phyloP scores from a whole-genome alignment of 2,888 invertebrate genomes.

The Aromia moschata region DNA sequence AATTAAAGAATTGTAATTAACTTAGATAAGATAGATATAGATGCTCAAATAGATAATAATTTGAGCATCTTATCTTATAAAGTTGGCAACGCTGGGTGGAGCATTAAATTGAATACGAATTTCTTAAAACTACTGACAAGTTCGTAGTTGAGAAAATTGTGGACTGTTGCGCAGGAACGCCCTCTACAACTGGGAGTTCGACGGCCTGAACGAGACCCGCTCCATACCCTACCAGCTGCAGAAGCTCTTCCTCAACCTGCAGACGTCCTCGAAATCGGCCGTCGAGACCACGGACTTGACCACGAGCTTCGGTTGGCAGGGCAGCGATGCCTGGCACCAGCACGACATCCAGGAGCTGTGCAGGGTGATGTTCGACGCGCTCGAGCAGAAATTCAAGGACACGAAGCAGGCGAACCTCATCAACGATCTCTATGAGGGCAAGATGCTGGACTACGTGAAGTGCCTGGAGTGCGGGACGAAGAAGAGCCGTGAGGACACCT shows the following conservation, averaged over 20 bases:
- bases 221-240: conserved; percentile 89
- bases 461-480: conserved; percentile 86
- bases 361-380: conserved; percentile 88
- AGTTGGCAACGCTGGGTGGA: too few species aligned
- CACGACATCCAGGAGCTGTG: conserved; percentile 92
- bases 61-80: too few species aligned
- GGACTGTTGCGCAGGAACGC: too few species aligned
- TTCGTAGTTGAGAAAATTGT: too few species aligned
- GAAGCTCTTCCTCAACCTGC: conserved; percentile 83
- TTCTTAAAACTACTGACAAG: too few species aligned
- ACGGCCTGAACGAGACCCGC: conserved; percentile 73
- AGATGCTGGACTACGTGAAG: conserved; percentile 89
- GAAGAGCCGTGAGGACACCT: conserved; percentile 83
- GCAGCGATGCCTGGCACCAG: conserved; percentile 88
- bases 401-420: conserved; percentile 85
- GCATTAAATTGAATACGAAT: too few species aligned
- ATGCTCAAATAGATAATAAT: too few species aligned
- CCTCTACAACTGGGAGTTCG: conserved; percentile 84
- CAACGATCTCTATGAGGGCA: conserved; percentile 77
- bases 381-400: conserved; percentile 84
- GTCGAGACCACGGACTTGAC: conserved; percentile 89
- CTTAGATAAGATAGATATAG: too few species aligned
- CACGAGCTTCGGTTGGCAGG: conserved; percentile 90
- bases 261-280: conserved; percentile 80
- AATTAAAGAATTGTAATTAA: too few species aligned